Percentiles rank a stretch among this genome's conserved stretches.
These are phyloP conservation scores for Entomyzon cyanotis DNA, from an alignment of 2,113 vertebrate genomes.

Conservation along the genomic window DNA sequence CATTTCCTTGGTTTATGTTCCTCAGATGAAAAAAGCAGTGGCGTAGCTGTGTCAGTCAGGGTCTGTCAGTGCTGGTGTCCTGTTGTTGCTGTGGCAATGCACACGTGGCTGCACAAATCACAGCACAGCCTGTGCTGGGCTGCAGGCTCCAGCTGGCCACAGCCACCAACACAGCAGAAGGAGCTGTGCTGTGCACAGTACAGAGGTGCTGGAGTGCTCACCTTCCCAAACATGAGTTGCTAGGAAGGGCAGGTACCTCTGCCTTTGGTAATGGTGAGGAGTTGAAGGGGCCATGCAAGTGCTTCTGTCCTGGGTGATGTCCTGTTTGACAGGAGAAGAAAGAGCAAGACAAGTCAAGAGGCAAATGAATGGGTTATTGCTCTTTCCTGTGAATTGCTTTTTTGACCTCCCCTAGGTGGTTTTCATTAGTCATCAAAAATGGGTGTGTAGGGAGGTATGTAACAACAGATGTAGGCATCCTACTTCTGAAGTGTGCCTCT, in stretches of 20 bases:
- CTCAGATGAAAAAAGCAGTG: neutral
- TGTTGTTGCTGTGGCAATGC: neutral
- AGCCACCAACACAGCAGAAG: neutral
- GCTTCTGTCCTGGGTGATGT: neutral
- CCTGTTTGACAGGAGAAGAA: neutral
- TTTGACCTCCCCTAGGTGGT: neutral
- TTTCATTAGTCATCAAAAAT: neutral
- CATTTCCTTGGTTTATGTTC: neutral
- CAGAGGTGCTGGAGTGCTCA: fast-evolving
- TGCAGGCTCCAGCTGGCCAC: neutral
- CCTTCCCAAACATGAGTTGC: fast-evolving
- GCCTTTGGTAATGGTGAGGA: neutral
- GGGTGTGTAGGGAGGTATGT: fast-evolving
- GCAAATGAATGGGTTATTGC: neutral
- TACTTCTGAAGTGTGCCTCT: neutral
- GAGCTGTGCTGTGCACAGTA: neutral
- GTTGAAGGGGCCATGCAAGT: neutral
- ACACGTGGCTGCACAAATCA: neutral
- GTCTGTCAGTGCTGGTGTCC: neutral
- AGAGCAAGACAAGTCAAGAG: neutral
- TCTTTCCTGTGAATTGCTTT: neutral
- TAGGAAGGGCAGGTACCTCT: neutral
- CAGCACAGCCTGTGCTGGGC: neutral
- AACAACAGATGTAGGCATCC: neutral
- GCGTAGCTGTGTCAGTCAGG: neutral